These are phyloP conservation scores for Melinaea marsaeus DNA, from an alignment of 2,888 invertebrate species.

Conservation along the genomic window DNA sequence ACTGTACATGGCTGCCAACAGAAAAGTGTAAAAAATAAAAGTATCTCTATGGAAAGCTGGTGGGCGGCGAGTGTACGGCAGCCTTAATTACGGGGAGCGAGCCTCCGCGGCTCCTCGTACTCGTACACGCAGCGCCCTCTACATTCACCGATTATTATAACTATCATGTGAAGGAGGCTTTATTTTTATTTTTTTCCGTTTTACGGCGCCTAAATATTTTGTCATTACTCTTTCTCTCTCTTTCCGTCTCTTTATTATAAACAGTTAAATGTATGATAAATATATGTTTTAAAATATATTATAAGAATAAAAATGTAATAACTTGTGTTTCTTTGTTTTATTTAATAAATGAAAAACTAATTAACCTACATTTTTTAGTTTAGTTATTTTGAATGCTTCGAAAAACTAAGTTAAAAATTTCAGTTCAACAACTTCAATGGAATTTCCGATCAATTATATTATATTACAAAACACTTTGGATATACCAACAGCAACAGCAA, in stretches of 20 bases:
- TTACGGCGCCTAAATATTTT: background rate
- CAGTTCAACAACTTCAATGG: too few species aligned
- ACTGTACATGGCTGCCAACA: constrained; percentile 32
- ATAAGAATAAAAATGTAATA: too few species aligned
- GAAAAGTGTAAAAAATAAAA: constrained; percentile 39
- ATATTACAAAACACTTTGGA: too few species aligned
- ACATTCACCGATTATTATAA: constrained; percentile 11
- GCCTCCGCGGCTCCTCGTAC: constrained; percentile 43
- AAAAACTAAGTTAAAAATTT: too few species aligned
- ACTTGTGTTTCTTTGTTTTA: too few species aligned
- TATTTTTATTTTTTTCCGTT: background rate
- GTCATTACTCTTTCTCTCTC: background rate
- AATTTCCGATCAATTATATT: too few species aligned
- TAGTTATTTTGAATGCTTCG: too few species aligned
- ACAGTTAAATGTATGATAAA: too few species aligned
- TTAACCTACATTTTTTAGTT: too few species aligned
- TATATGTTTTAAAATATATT: too few species aligned
- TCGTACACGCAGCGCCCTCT: constrained; percentile 27
- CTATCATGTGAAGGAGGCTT: background rate
- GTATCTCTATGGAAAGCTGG: constrained; percentile 45
- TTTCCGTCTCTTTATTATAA: background rate
- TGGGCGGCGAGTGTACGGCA: constrained; percentile 62
- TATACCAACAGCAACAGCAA: too few species aligned
- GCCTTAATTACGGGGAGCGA: constrained; percentile 62
- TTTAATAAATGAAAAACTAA: too few species aligned